phyloP scores from a whole-genome alignment of 2,113 vertebrate genomes.

The Ursus arctos region DNA sequence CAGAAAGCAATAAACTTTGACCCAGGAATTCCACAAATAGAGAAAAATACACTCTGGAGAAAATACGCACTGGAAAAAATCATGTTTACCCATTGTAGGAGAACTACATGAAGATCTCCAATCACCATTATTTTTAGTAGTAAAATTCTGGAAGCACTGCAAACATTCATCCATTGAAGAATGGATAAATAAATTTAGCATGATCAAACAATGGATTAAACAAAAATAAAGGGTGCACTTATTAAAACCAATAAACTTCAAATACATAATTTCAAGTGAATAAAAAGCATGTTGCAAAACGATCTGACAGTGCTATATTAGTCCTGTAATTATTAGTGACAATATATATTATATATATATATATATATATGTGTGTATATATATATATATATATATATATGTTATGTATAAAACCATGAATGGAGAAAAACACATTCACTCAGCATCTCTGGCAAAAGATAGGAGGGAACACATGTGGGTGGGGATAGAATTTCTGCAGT shows the following conservation, averaged over 20 bases:
- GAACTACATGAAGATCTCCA: neutral
- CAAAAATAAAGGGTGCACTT: neutral
- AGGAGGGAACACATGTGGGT: neutral
- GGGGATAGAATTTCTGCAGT: neutral
- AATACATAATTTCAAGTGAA: neutral
- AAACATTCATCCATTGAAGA: too few species aligned
- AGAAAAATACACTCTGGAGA: neutral
- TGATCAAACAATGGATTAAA: neutral
- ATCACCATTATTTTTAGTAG: neutral
- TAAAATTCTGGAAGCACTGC: neutral
- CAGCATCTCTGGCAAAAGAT: neutral
- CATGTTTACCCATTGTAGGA: neutral
- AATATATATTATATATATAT: neutral
- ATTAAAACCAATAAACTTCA: slow-evolving; percentile 19
- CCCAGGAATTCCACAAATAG: neutral
- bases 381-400: neutral
- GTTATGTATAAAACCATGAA: neutral
- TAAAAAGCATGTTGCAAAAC: neutral
- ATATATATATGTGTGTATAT: too few species aligned
- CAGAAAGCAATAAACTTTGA: neutral
- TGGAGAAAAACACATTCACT: neutral
- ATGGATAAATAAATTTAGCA: neutral
- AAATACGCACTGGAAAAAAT: neutral
- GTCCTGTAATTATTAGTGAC: neutral
- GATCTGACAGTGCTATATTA: neutral